These are phyloP conservation scores for Masnerella sp. DNA, from an alignment of 2,888 invertebrate species.

Conservation along the genomic window DNA sequence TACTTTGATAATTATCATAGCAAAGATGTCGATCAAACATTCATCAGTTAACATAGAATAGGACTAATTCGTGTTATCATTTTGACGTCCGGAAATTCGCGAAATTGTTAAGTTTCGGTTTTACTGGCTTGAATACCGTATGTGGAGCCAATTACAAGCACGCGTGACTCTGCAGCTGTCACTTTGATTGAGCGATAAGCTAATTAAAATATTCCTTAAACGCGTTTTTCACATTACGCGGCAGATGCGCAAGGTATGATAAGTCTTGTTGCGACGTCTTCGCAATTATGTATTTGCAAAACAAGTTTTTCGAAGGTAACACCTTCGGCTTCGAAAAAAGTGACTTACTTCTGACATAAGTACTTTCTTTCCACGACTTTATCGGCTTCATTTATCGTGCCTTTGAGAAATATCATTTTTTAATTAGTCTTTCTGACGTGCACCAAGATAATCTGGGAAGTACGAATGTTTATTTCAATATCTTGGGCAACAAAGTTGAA, in stretches of 20 bases:
- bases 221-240: slow-evolving; percentile 63
- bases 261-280: slow-evolving; percentile 60
- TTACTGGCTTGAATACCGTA: slow-evolving; percentile 46
- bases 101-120: slow-evolving; percentile 58
- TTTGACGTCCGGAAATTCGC: slow-evolving; percentile 53
- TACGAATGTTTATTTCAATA: slow-evolving; percentile 14
- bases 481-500: too few relatives aligned
- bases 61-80: slow-evolving; percentile 37
- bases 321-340: slow-evolving; percentile 43
- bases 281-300: slow-evolving; percentile 58
- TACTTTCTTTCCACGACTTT: slow-evolving; percentile 18
- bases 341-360: slow-evolving; percentile 39
- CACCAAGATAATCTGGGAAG: slow-evolving; percentile 4
- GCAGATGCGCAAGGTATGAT: slow-evolving; percentile 70
- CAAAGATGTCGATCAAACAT: too few relatives aligned
- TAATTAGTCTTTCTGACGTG: slow-evolving; percentile 19
- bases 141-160: slow-evolving; percentile 73
- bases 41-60: too few relatives aligned
- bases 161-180: slow-evolving; percentile 75
- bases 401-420: slow-evolving; percentile 10
- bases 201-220: slow-evolving; percentile 77
- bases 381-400: slow-evolving; percentile 24
- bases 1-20: too few relatives aligned
- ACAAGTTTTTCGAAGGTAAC: slow-evolving; percentile 45
- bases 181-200: slow-evolving; percentile 75